Evolutionary conservation across 2,888 invertebrate genomes (phyloP), one percentile per base, ranked within the genome.

Genomic region (Macaria liturata): DNA sequence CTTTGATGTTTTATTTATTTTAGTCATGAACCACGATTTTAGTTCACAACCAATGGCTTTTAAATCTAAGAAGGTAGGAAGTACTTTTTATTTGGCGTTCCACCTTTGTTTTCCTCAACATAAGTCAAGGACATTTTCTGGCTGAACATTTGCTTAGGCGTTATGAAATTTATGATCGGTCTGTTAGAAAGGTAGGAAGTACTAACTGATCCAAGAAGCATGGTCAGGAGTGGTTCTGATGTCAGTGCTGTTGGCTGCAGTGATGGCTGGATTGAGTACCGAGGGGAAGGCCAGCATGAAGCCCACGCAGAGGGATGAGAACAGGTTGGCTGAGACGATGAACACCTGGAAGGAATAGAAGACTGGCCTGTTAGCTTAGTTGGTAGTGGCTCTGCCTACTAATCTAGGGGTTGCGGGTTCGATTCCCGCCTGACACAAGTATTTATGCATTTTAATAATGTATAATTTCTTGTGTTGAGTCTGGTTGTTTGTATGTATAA

Each of bases 171-270:
- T 39, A 39, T 39, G 39, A 39, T 8, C 5, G 39, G 39, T 39
- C 5, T 5, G 3, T 39, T 39, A 39, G 39, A 39, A 39, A 39
- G 5, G 8, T 39, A 39, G 8, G 8, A 5, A 44, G 31, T 6
- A 34, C 71, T 69, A 67, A 82, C 83, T 72, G 32, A 82, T 73
- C 80, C 80, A 82, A 4, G 80, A 76, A n/a, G 76, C 76, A 49
- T 81, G 66, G 4, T 68, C 66, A 2, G 68, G 39, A 3, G 80
- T 78, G 0, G 72, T 76, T 3, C 30, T 69, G 30, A 82, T 76
- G 3, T 75, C 74, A 1, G 76, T 75, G 37, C 59, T 65, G 46
- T 77, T 74, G 0, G 67, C 51, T 6, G 72, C 64, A 7, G 75
- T n/a, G 3, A 82, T 65, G 1, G 72, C 71, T 0, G 78, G 72